Base-by-base conservation (phyloP, 2,888 invertebrate genomes). In the Diarsia brunnea region DNA sequence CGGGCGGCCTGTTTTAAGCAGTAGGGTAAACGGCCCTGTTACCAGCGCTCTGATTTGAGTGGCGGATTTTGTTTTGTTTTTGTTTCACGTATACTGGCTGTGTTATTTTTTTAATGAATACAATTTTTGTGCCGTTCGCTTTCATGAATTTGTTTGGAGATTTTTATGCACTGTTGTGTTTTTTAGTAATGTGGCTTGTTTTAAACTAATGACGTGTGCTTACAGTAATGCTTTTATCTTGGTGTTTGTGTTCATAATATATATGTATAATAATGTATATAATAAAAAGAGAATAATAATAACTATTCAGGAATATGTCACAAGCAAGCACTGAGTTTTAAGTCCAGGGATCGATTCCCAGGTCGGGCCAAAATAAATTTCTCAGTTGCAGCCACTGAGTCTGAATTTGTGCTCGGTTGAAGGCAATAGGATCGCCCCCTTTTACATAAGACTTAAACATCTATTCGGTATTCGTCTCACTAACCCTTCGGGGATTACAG, bases 1-100 rank as follows among this genome's bases (percentile, higher is more conserved):
- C 65, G 82, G 64, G 73, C 79, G 73, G 68, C 73, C 80, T 82
- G 84, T 88, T 89, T 87, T 85, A 83, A 86, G 82, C 85, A 82
- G 78, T 63, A 87, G 83, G 89, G 88, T 84, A 84, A 86, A 80
- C 64, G 70, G 66, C 43, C 43, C 82, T 71, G 75, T 88, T 82
- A 78, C 69, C 69, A 51, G 73, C 64, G 73, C 70, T 69, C 81
- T 84, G 81, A 81, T 88, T 86, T 79, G 76, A 87, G 83, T 82
- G 87, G 76, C 68, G 73, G 71, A 75, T 75, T 75, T 69, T 85
- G 73, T 85, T 69, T 73, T 73, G 68, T 72, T 71, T 68, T 66
- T 75, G 51, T 85, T 81, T 38, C 51, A 65, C 65, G 58, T 64
- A 55, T 68, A 79, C 79, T 72, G 64, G 71, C 60, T 79, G 38